These are phyloP conservation scores for Drosophila parvula DNA, from an alignment of 1,140 invertebrate species.

Conservation along the genomic window DNA sequence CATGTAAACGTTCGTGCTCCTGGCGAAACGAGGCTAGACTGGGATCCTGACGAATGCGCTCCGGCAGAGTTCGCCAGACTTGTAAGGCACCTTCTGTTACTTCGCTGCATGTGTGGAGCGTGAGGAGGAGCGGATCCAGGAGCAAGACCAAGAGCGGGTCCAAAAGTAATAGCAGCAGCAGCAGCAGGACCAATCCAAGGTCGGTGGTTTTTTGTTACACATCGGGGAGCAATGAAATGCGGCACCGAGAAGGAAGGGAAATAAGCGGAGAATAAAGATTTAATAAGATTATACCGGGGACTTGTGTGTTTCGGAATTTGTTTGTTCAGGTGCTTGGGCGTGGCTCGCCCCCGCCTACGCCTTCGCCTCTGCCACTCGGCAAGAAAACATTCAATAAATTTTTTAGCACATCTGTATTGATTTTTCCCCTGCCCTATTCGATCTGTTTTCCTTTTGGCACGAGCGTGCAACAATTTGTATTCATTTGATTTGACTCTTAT, in stretches of 20 bases:
- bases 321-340: slow-evolving; percentile 65
- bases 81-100: slow-evolving; percentile 87
- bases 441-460: slow-evolving; percentile 8
- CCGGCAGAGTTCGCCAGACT: slow-evolving; percentile 87
- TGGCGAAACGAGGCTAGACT: slow-evolving; percentile 87
- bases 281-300: slow-evolving; percentile 69
- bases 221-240: slow-evolving; percentile 71
- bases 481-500: slow-evolving; percentile 46
- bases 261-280: slow-evolving; percentile 64
- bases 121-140: not conserved
- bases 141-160: not conserved
- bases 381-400: slow-evolving; percentile 60
- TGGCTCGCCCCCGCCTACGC: slow-evolving; percentile 20
- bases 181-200: slow-evolving; percentile 39
- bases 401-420: slow-evolving; percentile 47
- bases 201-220: slow-evolving; percentile 63
- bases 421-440: slow-evolving; percentile 31
- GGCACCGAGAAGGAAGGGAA: slow-evolving; percentile 27
- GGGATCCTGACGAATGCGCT: slow-evolving; percentile 87
- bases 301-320: slow-evolving; percentile 63
- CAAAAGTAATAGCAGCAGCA: slow-evolving; percentile 3
- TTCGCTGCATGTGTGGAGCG: slow-evolving; percentile 84
- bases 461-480: slow-evolving; percentile 54
- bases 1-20: slow-evolving; percentile 86
- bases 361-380: not conserved